These are phyloP conservation scores for Brachyhypopomus occidentalis DNA, from an alignment of 2,113 vertebrate genomes.

Conservation along the genomic window DNA sequence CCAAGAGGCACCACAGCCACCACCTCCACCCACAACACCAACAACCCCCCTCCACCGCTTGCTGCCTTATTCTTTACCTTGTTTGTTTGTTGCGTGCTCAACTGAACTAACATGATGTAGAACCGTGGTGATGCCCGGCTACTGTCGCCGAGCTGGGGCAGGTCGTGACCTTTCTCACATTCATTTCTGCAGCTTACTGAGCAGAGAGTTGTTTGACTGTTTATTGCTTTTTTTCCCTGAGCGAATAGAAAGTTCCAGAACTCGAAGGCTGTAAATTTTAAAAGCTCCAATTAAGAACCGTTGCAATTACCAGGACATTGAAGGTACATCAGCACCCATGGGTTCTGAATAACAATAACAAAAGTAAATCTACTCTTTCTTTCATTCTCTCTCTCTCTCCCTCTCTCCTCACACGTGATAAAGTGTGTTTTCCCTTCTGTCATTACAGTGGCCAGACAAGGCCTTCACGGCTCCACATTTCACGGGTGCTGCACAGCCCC, in stretches of 20 bases:
- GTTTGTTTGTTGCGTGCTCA: constrained; percentile 57
- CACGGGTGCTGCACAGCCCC: constrained; percentile 19
- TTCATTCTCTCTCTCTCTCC: neutral
- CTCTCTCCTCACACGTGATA: neutral
- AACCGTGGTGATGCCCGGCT: constrained; percentile 49
- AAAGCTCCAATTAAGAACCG: neutral
- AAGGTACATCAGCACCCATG: neutral
- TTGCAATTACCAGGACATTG: neutral
- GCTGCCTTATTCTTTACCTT: constrained; percentile 50
- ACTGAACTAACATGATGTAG: constrained; percentile 56
- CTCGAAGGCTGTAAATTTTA: neutral
- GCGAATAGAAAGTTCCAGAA: constrained; percentile 6
- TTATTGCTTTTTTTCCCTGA: constrained; percentile 2
- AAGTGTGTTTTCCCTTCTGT: constrained; percentile 34
- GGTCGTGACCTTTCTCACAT: constrained; percentile 53
- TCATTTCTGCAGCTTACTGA: constrained; percentile 31
- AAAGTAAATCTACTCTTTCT: neutral
- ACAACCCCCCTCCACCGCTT: neutral
- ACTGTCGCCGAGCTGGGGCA: constrained; percentile 28
- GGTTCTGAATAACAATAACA: neutral
- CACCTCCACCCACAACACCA: no score
- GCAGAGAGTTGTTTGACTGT: neutral
- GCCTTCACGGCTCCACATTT: constrained; percentile 13
- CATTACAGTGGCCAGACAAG: constrained; percentile 34
- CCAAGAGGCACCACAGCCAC: constrained; percentile 10